These are phyloP conservation scores for Microctonus brassicae DNA, from an alignment of 2,888 invertebrate species.

Conservation along the genomic window DNA sequence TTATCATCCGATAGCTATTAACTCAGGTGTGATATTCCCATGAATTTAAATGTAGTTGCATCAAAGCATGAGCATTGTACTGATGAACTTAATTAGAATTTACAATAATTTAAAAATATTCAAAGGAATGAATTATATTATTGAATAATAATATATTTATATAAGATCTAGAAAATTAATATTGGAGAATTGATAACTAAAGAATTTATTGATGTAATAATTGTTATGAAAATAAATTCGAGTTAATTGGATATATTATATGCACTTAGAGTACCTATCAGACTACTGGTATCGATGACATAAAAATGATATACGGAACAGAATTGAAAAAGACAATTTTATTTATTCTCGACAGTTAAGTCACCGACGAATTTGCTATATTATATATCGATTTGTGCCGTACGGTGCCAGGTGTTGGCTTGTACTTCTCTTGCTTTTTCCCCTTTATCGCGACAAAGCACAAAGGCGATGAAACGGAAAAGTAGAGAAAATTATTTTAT, in stretches of 20 bases:
- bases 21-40: constrained; percentile 53
- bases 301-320: not conserved
- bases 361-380: constrained; percentile 36
- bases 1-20: constrained; percentile 49
- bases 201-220: too few relatives aligned
- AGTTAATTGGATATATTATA: too few relatives aligned
- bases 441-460: not conserved
- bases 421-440: constrained; percentile 39
- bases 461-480: constrained; percentile 23
- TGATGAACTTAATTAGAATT: not conserved
- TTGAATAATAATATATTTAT: too few relatives aligned
- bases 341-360: constrained; percentile 5
- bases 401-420: constrained; percentile 64
- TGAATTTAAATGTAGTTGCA: constrained; percentile 27
- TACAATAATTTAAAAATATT: not conserved
- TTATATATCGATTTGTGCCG: constrained; percentile 67
- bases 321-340: not conserved
- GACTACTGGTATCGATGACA: too few relatives aligned
- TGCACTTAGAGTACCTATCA: too few relatives aligned
- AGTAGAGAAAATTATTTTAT: constrained; percentile 6
- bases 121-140: not conserved
- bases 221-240: too few relatives aligned
- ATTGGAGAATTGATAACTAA: too few relatives aligned
- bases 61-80: constrained; percentile 13
- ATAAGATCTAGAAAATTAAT: too few relatives aligned